Conservation (phyloP, 2,888 invertebrate genomes). For the Metacarcinus magister region DNA sequence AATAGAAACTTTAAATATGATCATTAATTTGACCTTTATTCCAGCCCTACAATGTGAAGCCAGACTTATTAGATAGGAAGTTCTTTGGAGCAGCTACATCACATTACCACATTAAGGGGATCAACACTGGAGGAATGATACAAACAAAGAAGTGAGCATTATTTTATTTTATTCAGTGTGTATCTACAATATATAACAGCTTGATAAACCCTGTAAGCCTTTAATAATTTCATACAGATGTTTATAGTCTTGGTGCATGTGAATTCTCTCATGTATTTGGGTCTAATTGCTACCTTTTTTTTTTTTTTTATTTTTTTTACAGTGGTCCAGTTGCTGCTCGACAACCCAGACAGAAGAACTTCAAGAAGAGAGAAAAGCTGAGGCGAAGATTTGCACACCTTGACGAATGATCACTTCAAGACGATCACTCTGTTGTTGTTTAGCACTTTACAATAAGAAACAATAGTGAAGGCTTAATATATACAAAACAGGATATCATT, state of each 20-base stretch:
- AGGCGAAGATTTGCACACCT: conserved; percentile 72
- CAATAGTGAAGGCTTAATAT: conserved; percentile 14
- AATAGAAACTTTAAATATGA: no score
- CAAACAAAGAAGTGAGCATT: background rate
- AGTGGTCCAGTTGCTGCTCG: conserved; percentile 3
- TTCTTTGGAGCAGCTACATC: conserved; percentile 64
- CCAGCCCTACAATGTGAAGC: conserved; percentile 66
- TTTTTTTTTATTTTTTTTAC: background rate
- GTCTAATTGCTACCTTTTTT: background rate
- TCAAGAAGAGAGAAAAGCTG: conserved; percentile 77
- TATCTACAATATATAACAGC: background rate
- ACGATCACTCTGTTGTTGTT: background rate
- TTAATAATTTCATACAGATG: background rate
- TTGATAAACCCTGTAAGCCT: background rate
- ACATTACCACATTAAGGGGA: conserved; percentile 67
- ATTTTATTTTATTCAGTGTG: background rate
- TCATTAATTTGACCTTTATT: background rate
- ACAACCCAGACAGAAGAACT: conserved; percentile 71
- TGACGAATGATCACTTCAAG: conserved; percentile 59
- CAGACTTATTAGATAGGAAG: conserved; percentile 65
- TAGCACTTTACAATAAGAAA: background rate
- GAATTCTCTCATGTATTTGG: background rate
- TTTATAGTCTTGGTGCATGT: background rate
- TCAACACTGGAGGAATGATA: conserved; percentile 38
- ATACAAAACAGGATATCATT: conserved; percentile 31